Percentiles rank a stretch among this genome's conserved stretches.
These are phyloP conservation scores for Peromyscus attwateri DNA, from an alignment of 2,797 vertebrate genomes.

Conservation along the genomic window DNA sequence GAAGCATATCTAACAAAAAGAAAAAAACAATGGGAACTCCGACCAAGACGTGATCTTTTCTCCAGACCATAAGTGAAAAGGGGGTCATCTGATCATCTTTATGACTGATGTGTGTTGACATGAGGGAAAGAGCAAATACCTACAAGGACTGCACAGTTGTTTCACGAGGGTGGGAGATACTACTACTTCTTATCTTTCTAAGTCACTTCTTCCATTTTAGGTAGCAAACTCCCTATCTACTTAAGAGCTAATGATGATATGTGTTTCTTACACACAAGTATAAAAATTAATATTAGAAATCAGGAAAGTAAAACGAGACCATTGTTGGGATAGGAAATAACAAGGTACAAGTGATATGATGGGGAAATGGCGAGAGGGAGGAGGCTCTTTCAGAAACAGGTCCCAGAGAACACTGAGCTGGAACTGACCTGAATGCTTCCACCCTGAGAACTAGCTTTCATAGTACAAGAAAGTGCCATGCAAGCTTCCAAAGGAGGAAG, in stretches of 20 bases:
- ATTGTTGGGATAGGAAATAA: too few relatives aligned
- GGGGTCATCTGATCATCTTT: too few relatives aligned
- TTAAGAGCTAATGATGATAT: background rate
- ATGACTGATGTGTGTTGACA: background rate
- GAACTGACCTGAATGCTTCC: too few relatives aligned
- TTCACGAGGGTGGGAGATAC: accelerated
- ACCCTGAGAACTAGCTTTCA: too few relatives aligned
- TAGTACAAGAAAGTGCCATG: too few relatives aligned
- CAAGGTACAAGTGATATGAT: too few relatives aligned
- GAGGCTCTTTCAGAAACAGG: background rate
- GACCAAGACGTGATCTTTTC: background rate
- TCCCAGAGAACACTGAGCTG: too few relatives aligned
- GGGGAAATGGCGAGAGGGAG: too few relatives aligned
- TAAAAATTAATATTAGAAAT: slow-evolving; percentile 8
- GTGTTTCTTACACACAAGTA: background rate
- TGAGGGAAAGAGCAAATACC: background rate
- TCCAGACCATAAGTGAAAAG: background rate
- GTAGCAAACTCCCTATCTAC: slow-evolving; percentile 3
- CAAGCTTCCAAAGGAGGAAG: too few relatives aligned
- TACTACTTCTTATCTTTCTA: background rate
- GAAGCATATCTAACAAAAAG: background rate
- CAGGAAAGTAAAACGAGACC: too few relatives aligned
- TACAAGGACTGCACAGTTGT: background rate
- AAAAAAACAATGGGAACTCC: background rate
- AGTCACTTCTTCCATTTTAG: background rate